phyloP scores from a whole-genome alignment of 2,888 invertebrate species.

The Chelonus formosanus region DNA sequence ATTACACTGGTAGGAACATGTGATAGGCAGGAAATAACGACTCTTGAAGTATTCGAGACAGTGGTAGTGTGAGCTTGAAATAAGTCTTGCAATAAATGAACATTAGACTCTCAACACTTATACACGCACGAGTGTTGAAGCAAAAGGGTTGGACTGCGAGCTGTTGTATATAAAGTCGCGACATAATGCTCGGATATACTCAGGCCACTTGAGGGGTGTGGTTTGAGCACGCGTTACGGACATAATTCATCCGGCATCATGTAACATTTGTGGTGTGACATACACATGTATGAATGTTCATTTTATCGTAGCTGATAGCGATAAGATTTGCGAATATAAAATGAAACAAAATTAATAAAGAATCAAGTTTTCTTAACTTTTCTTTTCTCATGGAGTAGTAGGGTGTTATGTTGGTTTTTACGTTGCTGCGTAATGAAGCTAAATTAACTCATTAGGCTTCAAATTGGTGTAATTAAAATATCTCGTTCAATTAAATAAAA shows the following conservation, averaged over 20 bases:
- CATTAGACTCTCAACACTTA: not conserved
- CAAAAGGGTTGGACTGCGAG: constrained; percentile 12
- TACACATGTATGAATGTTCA: constrained; percentile 48
- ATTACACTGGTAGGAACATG: constrained; percentile 29
- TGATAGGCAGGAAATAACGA: constrained; percentile 5
- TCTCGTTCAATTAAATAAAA: too few relatives aligned
- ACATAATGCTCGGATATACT: constrained; percentile 47
- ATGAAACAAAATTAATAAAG: not conserved
- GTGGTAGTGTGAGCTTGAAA: not conserved
- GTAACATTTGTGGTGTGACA: constrained; percentile 35
- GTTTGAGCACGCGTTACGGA: constrained; percentile 56
- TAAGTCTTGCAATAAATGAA: constrained; percentile 10
- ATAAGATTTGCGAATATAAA: constrained; percentile 3
- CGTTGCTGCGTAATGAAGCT: too few relatives aligned
- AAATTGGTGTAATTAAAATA: too few relatives aligned
- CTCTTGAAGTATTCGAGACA: not conserved
- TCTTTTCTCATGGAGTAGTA: too few relatives aligned
- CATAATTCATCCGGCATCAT: constrained; percentile 55
- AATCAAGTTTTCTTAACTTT: too few relatives aligned
- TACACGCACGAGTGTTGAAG: not conserved
- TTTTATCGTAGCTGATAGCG: constrained; percentile 45
- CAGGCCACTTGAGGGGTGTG: constrained; percentile 50
- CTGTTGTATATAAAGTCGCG: constrained; percentile 33
- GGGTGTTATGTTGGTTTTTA: too few relatives aligned
- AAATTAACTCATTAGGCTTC: too few relatives aligned